Evolutionary conservation across 2,113 vertebrate species (phyloP), one percentile per base, ranked within the genome.

Genomic region (Paracanthobrama guichenoti): DNA sequence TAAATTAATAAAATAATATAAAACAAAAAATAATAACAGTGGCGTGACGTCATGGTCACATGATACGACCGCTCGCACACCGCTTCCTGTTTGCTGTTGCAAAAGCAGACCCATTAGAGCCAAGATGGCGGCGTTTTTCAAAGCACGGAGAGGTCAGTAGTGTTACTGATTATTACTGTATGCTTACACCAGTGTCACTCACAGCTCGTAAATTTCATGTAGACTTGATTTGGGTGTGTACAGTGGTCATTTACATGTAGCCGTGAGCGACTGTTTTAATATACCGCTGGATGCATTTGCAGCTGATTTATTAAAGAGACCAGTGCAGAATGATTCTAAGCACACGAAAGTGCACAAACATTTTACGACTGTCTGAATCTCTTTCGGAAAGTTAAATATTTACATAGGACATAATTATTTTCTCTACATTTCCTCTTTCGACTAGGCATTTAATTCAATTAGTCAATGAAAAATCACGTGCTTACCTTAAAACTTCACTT

Each of bases 101-200:
- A 10, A 2, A 73, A 76, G 22, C 79, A 35, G 6, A 12, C 24
- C 0, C 22, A 74, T 55, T 39, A 39, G 22, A 82, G 60, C 75
- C 16, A 88, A 84, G 0, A 95, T 94, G 93, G 91, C 93, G 72
- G 93, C 92, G 7, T 90, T 94, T 20, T 91, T 93, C 9, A 92
- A 85, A 89, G 93, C 92, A 16, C 88, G 90, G 67, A 93, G 78
- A 92, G 94, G 94, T 95, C 67, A 57, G 93, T 84, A n/a, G 3
- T 35, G 35, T 78, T 26, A 46, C 42, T 87, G 31, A 74, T 55
- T 69, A 12, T 82, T 82, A 57, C 66, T 71, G 48, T 4, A 18
- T 24, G 18, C 24, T 42, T 78, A 57, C 31, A 24, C 6, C 48
- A 22, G 64, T 81, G 22, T 55, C 22, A 55, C 10, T 48, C 24